Conservation (phyloP, 2,113 vertebrate species). For the Serinus canaria region DNA sequence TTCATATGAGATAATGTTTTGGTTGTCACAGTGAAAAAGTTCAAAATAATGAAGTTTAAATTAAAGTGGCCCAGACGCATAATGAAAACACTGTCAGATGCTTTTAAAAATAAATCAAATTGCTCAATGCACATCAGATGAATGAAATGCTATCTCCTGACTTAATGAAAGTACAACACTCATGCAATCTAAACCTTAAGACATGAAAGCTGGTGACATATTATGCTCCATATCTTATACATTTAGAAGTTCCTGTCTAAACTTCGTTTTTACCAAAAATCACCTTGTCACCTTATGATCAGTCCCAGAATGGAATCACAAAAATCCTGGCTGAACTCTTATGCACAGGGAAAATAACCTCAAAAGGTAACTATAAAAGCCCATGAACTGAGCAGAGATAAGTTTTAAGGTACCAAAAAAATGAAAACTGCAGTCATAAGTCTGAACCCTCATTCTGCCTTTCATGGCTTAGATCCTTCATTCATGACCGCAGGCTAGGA, state of each 20-base stretch:
- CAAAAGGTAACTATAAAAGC: neutral
- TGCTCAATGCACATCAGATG: neutral
- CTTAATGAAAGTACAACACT: neutral
- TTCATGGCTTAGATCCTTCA: neutral
- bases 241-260: neutral
- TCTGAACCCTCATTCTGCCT: neutral
- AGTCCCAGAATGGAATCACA: neutral
- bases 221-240: neutral
- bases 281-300: neutral
- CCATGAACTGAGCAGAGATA: neutral
- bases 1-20: neutral
- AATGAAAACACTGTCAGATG: neutral
- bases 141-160: neutral
- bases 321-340: neutral
- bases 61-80: neutral
- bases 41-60: neutral
- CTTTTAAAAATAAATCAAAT: neutral
- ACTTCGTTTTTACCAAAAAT: neutral
- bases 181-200: neutral
- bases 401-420: neutral
- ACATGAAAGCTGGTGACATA: neutral
- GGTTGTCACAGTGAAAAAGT: neutral
- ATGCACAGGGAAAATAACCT: neutral
- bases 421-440: neutral
- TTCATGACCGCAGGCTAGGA: neutral